Conservation (phyloP, 2,888 invertebrate genomes). For the Cinara cedri region DNA sequence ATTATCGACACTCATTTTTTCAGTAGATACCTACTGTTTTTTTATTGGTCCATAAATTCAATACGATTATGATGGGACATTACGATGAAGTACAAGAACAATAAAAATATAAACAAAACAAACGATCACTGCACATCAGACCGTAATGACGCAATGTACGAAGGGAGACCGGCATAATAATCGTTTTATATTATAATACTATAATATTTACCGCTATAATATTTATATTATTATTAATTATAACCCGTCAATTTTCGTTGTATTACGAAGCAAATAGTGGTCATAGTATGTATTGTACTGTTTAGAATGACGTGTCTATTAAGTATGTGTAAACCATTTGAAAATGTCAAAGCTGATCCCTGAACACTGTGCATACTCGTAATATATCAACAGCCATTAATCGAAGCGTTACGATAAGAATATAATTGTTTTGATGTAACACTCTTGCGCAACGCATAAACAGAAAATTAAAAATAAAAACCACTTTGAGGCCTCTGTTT, state of each 20-base stretch:
- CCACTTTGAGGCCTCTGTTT: too few relatives aligned
- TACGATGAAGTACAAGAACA: neutral
- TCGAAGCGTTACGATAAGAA: too few relatives aligned
- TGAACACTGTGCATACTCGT: too few relatives aligned
- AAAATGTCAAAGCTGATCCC: constrained; percentile 1
- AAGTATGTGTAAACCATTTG: too few relatives aligned
- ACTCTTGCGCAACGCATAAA: too few relatives aligned
- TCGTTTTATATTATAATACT: neutral
- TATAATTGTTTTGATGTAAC: too few relatives aligned
- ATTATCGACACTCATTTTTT: constrained; percentile 37
- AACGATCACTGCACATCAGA: constrained; percentile 17
- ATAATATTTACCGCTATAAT: too few relatives aligned
- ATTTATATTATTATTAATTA: neutral
- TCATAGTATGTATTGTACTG: constrained; percentile 11
- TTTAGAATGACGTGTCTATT: constrained; percentile 23
- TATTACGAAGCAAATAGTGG: neutral
- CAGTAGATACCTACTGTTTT: constrained; percentile 38
- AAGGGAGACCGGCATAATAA: constrained; percentile 26
- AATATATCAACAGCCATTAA: too few relatives aligned
- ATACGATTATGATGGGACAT: constrained; percentile 28
- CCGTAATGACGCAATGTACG: constrained; percentile 13
- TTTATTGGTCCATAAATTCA: constrained; percentile 48
- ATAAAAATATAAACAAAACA: constrained; percentile 39
- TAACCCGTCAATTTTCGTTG: constrained; percentile 28
- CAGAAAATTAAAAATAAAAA: too few relatives aligned